phyloP scores from a whole-genome alignment of 2,113 vertebrate species.

The Festucalex cinctus region DNA sequence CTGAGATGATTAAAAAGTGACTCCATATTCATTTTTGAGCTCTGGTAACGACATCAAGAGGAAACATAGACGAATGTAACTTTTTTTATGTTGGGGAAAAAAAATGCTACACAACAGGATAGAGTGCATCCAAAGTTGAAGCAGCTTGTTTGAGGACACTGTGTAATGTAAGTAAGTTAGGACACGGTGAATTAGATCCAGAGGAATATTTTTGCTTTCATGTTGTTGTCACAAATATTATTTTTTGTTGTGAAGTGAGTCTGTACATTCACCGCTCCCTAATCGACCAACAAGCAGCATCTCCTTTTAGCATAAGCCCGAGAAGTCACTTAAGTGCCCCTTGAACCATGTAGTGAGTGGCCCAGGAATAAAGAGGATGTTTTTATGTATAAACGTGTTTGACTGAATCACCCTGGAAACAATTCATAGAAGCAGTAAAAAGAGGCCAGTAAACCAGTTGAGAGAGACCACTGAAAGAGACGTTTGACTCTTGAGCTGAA shows the following conservation, averaged over 20 bases:
- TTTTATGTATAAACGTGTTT: constrained; percentile 50
- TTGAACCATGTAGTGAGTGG: constrained; percentile 34
- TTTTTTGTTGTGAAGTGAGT: constrained; percentile 11
- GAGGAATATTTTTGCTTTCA: constrained; percentile 6
- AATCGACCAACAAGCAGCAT: background rate
- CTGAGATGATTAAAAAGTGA: too few relatives aligned
- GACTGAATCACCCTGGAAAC: constrained; percentile 51
- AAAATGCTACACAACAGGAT: background rate
- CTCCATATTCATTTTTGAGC: too few relatives aligned
- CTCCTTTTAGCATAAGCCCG: constrained; percentile 19
- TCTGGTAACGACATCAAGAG: background rate
- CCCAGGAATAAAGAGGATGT: constrained; percentile 41
- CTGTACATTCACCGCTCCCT: constrained; percentile 7
- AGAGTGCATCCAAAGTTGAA: background rate
- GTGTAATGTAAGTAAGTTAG: too few relatives aligned
- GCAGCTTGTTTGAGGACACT: background rate
- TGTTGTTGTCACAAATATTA: constrained; percentile 9
- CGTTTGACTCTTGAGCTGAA: constrained; percentile 39
- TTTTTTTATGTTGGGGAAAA: too few relatives aligned
- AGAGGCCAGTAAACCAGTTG: constrained; percentile 47
- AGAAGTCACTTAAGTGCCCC: constrained; percentile 23
- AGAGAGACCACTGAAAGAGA: constrained; percentile 48
- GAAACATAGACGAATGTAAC: background rate
- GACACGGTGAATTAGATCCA: background rate
- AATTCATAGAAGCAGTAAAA: constrained; percentile 61